Evolutionary conservation across 1,140 invertebrate species (phyloP), one percentile per base, ranked within the genome.

Genomic region (Bombus ignitus): DNA sequence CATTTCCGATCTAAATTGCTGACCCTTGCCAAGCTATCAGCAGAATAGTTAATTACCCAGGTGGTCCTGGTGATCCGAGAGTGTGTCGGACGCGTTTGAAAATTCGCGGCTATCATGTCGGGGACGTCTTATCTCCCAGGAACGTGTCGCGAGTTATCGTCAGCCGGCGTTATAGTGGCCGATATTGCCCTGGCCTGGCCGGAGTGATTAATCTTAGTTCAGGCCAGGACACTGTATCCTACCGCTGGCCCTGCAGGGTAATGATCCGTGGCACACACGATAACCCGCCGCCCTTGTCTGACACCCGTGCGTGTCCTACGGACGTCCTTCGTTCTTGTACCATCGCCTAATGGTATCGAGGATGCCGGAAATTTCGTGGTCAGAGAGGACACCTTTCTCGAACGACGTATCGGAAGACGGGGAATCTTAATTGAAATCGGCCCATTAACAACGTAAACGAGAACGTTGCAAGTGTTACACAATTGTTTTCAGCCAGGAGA

Each of bases 231-330:
- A 88, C 65, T 80, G 85, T 87, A 76, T 80, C 72, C 89, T 81
- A 70, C 71, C 79, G 81, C 77, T 70, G 90, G 75, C 77, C 88
- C 85, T 59, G 89, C 88, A 90, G 92, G 94, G 94, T 94, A 94
- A 94, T 94, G 94, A 94, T 94, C 93, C 93, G 94, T 94, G 91
- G 88, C 85, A 88, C 91, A 85, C 84, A 91, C 92, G 94, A 94
- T 94, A 94, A 94, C 93, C 93, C 81, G 32, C 87, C 83, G 79
- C 87, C 65, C 71, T 71, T 86, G 79, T 84, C 88, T 66, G 75
- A 77, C 75, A 68, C 83, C 71, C 80, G 66, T 68, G 79, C 86
- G 66, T 80, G 80, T 75, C 85, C 89, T 81, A 62, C 88, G 80
- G 85, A 77, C 91, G 90, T 85, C 83, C 86, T 88, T 83, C 87